Conservation (phyloP, 2,888 invertebrate species). For the Lamellibrachia columna region DNA sequence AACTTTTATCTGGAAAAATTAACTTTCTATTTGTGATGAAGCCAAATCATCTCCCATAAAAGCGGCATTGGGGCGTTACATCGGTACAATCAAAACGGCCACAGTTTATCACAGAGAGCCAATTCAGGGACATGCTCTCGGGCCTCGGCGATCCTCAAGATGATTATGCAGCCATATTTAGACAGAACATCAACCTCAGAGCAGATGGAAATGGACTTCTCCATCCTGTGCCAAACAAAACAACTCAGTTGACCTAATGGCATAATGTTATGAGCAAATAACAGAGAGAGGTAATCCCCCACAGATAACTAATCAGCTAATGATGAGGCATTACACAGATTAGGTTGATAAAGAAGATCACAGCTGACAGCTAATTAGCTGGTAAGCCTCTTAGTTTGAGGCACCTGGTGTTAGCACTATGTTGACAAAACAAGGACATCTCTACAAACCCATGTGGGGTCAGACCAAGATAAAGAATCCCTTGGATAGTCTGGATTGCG, state of each 20-base stretch:
- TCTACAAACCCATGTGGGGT: too few species aligned
- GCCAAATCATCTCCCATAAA: not conserved
- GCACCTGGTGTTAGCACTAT: not conserved
- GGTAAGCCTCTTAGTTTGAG: not conserved
- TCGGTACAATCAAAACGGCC: not conserved
- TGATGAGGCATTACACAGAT: not conserved
- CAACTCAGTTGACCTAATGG: not conserved
- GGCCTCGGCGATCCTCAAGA: not conserved
- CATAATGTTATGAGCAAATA: not conserved
- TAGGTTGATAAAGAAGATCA: not conserved
- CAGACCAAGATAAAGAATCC: too few species aligned
- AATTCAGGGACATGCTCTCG: not conserved
- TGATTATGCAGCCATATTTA: not conserved
- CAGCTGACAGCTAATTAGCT: not conserved
- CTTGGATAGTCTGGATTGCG: too few species aligned
- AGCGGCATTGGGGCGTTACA: not conserved
- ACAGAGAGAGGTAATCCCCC: not conserved
- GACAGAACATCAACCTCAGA: not conserved
- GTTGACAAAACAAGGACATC: not conserved
- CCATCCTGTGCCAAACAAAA: not conserved
- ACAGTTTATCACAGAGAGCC: not conserved
- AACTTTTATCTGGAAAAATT: not conserved
- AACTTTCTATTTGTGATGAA: not conserved
- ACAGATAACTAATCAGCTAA: not conserved
- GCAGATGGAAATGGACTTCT: not conserved